Conservation (phyloP, 2,888 invertebrate species). For the Fissipunctia ypsillon region DNA sequence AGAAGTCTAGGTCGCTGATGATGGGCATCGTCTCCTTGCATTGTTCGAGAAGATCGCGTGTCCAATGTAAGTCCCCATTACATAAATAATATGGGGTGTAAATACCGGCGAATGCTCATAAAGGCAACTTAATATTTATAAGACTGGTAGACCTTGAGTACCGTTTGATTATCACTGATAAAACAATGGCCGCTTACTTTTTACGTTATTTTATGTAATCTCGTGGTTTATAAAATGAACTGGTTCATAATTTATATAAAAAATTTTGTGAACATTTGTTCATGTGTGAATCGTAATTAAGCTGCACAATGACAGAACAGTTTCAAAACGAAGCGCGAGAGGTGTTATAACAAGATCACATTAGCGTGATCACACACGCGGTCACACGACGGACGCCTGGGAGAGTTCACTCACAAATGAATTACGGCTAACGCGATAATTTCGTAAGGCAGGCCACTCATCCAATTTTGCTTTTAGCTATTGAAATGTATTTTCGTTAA, state of each 20-base stretch:
- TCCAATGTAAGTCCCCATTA: constrained; percentile 87
- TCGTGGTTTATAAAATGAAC: constrained; percentile 59
- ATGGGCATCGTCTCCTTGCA: constrained; percentile 86
- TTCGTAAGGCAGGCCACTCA: constrained; percentile 83
- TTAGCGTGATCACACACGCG: constrained; percentile 86
- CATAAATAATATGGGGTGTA: constrained; percentile 88
- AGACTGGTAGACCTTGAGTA: constrained; percentile 80
- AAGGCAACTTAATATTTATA: constrained; percentile 81
- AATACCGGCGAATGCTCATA: constrained; percentile 76
- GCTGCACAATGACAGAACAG: constrained; percentile 75
- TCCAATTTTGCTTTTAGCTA: constrained; percentile 87
- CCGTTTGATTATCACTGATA: constrained; percentile 74
- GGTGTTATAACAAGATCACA: constrained; percentile 81
- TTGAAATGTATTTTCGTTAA: constrained; percentile 90
- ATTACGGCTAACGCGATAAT: constrained; percentile 87
- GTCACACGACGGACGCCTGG: constrained; percentile 79
- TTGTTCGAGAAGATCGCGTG: constrained; percentile 88
- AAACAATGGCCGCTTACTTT: constrained; percentile 72
- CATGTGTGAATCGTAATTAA: constrained; percentile 78
- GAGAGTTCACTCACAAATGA: constrained; percentile 85
- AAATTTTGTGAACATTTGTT: constrained; percentile 57
- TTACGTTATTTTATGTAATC: constrained; percentile 69
- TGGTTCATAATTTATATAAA: constrained; percentile 52
- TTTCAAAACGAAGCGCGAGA: constrained; percentile 79
- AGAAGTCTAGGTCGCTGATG: constrained; percentile 88